These are phyloP conservation scores for Odocoileus hemionus DNA, from an alignment of 2,113 vertebrate genomes.

Conservation along the genomic window DNA sequence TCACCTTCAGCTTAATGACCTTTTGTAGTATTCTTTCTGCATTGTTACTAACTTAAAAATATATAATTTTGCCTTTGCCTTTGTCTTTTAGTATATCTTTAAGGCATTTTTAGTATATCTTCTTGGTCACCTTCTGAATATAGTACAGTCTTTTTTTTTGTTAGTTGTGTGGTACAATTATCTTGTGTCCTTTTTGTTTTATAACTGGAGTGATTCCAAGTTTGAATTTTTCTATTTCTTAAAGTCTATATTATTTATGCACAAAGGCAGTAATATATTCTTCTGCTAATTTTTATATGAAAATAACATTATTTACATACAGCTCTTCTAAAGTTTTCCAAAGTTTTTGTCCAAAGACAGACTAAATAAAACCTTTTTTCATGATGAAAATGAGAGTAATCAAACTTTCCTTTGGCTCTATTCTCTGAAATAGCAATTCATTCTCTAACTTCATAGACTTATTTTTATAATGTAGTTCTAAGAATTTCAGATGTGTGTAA, in stretches of 20 bases:
- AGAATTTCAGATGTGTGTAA: not conserved
- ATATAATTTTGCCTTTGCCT: not conserved
- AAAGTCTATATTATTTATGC: not conserved
- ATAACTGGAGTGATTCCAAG: not conserved
- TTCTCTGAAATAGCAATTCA: not conserved
- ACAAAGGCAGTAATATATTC: not conserved
- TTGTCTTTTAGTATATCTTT: not conserved
- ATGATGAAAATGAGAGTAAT: not conserved
- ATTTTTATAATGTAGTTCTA: not conserved
- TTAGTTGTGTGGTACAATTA: not conserved
- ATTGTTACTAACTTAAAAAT: not conserved
- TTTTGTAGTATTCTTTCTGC: not conserved
- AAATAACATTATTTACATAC: slow-evolving; percentile 1
- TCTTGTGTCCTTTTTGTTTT: not conserved
- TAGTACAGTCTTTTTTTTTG: not conserved
- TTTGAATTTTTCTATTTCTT: not conserved
- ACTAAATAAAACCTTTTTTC: not conserved
- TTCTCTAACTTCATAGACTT: not conserved
- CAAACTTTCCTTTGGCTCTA: not conserved
- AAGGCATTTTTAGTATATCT: not conserved
- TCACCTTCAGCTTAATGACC: not conserved
- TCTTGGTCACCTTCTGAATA: not conserved
- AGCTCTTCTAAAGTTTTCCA: not conserved
- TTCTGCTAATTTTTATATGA: not conserved
- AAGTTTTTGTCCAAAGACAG: not conserved